Percentiles rank a stretch among this genome's conserved stretches.
Evolutionary conservation across 2,797 vertebrate genomes (phyloP).

Genomic region (Dendrocincla tyrannina): DNA sequence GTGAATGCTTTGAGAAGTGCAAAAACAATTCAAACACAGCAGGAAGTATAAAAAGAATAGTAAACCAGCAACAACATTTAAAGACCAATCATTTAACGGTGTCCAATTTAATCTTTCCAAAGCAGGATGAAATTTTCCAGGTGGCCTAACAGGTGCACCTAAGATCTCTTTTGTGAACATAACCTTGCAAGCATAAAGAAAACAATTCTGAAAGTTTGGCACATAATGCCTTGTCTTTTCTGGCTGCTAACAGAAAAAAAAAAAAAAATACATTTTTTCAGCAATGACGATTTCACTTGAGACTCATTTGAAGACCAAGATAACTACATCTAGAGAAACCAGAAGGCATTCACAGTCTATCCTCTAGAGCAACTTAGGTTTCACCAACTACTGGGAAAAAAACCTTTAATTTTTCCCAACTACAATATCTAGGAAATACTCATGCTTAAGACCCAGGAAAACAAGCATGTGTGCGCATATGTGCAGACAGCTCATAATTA

Average conservation of each 20-base stretch:
- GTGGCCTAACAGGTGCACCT: neutral
- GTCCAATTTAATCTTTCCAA: neutral
- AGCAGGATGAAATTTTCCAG: neutral
- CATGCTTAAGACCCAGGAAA: constrained; percentile 2
- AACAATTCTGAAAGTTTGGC: neutral
- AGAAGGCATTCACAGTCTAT: neutral
- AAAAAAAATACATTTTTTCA: neutral
- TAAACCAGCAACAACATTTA: neutral
- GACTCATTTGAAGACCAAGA: neutral
- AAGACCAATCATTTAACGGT: neutral
- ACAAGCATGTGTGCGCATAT: neutral
- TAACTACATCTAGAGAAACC: neutral
- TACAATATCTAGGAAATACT: neutral
- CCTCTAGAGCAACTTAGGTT: neutral
- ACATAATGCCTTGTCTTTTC: neutral
- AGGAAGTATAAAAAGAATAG: constrained; percentile 17
- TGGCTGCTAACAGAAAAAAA: neutral
- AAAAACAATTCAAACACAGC: constrained; percentile 3
- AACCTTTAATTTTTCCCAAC: neutral
- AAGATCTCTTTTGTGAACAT: neutral
- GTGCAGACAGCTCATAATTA: neutral
- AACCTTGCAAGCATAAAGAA: neutral
- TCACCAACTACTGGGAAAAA: neutral
- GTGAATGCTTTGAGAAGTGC: constrained; percentile 59
- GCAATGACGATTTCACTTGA: neutral